These are phyloP conservation scores for Chromobotia macracanthus DNA, from an alignment of 2,797 vertebrate species.

Conservation along the genomic window DNA sequence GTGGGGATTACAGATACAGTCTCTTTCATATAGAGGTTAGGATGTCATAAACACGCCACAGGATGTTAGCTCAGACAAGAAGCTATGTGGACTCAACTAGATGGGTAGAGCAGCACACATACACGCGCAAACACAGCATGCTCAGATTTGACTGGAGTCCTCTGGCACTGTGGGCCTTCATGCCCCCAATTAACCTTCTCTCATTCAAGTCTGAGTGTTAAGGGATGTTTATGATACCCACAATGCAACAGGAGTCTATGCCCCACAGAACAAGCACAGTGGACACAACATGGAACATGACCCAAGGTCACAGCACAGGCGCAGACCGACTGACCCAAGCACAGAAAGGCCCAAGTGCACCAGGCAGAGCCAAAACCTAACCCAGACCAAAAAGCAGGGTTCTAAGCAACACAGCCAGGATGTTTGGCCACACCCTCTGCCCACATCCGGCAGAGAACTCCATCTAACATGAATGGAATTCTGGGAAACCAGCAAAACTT, in stretches of 20 bases:
- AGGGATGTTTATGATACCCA: constrained; percentile 49
- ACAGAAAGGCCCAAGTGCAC: background rate
- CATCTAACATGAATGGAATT: constrained; percentile 42
- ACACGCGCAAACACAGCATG: constrained; percentile 56
- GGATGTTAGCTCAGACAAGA: constrained; percentile 49
- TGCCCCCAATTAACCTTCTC: constrained; percentile 43
- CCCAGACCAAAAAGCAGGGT: constrained; percentile 35
- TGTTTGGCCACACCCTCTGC: constrained; percentile 24
- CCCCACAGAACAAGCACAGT: constrained; percentile 48
- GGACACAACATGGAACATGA: constrained; percentile 17
- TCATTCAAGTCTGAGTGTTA: constrained; percentile 45
- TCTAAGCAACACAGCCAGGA: constrained; percentile 14
- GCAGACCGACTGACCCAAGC: background rate
- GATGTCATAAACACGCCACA: constrained; percentile 44
- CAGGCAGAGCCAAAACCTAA: constrained; percentile 25
- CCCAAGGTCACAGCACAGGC: constrained; percentile 22
- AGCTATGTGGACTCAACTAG: constrained; percentile 48
- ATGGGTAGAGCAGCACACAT: constrained; percentile 40
- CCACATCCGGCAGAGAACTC: constrained; percentile 44
- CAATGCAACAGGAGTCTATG: constrained; percentile 59
- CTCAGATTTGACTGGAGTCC: constrained; percentile 58
- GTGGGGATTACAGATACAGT: constrained; percentile 64
- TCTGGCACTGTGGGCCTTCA: constrained; percentile 57
- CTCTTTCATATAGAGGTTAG: constrained; percentile 47
- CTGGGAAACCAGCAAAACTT: constrained; percentile 28